Evolutionary conservation across 1,140 invertebrate species (phyloP).

Genomic region (Teleogryllus occipitalis): DNA sequence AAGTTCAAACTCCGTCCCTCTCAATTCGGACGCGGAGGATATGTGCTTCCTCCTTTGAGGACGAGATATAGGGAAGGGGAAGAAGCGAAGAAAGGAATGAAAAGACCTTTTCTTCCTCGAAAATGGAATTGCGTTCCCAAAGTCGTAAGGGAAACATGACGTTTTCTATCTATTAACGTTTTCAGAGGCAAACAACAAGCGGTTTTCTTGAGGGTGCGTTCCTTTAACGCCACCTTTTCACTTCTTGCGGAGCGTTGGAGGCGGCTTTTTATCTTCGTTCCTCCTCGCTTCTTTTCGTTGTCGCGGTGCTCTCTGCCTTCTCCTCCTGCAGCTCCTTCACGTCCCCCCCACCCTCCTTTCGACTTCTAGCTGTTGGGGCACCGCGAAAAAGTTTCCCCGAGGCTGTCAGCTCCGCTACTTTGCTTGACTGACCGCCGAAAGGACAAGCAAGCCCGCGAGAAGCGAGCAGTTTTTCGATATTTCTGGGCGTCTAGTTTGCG

Average conservation of each 20-base stretch:
- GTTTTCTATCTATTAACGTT: slow-evolving; percentile 2
- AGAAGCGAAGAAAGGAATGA: neutral
- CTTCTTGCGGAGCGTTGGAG: neutral
- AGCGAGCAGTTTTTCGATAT: neutral
- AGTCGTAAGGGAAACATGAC: neutral
- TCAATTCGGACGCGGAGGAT: neutral
- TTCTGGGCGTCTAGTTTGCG: neutral
- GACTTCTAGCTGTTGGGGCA: neutral
- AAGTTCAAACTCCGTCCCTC: too few species aligned
- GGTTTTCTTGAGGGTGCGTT: neutral
- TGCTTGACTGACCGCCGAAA: neutral
- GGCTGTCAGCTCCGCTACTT: neutral
- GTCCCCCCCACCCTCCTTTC: neutral
- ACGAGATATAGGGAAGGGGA: neutral
- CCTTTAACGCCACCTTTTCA: neutral
- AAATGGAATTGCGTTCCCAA: neutral
- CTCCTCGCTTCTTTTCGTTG: neutral
- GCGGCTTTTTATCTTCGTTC: neutral
- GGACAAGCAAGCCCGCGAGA: neutral
- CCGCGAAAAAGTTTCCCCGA: neutral
- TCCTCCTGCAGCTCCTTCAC: neutral
- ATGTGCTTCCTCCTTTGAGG: neutral
- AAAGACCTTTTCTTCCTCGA: neutral
- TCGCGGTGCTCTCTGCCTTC: neutral
- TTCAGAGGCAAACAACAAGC: neutral